phyloP scores from a whole-genome alignment of 92 coral and sea anemone genomes.

The Scolanthus callimorphus region DNA sequence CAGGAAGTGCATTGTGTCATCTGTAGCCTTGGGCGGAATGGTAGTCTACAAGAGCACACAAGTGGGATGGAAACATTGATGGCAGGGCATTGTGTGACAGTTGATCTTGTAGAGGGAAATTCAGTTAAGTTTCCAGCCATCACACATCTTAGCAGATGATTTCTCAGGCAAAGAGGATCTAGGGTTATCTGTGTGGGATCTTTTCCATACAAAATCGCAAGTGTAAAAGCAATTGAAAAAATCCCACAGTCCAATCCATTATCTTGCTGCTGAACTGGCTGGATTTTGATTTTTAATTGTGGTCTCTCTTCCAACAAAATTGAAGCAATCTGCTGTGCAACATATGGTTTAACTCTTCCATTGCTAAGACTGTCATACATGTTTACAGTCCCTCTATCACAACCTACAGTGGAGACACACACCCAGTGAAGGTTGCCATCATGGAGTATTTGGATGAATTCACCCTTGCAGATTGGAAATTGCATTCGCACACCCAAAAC shows the following conservation, averaged over 20 bases:
- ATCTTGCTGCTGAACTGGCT: constrained; percentile 35
- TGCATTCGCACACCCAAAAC: constrained; percentile 22
- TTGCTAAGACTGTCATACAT: constrained; percentile 26
- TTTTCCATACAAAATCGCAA: too few relatives aligned
- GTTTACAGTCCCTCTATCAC: constrained; percentile 18
- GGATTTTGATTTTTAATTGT: constrained; percentile 9
- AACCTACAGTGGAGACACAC: constrained; percentile 35
- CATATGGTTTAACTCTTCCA: constrained; percentile 8
- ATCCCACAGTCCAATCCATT: constrained; percentile 53
- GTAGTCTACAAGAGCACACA: too few relatives aligned
- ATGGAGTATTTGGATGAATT: constrained; percentile 52
- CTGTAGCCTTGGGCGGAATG: too few relatives aligned
- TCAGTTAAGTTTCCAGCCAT: too few relatives aligned
- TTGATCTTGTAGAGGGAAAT: too few relatives aligned
- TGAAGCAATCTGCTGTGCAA: constrained; percentile 29
- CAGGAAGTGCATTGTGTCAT: too few relatives aligned
- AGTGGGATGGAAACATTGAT: too few relatives aligned
- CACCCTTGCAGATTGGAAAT: constrained; percentile 13
- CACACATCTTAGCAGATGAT: too few relatives aligned
- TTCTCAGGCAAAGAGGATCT: too few relatives aligned
- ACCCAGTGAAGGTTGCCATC: constrained; percentile 45
- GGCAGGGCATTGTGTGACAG: too few relatives aligned
- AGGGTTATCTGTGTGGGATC: too few relatives aligned
- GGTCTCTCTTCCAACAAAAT: constrained; percentile 8
- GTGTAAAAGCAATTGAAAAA: constrained; percentile 46